A percentile compares a stretch with the other conserved stretches of the same genome.
Evolutionary conservation across 53 echinoderm and acorn worm species (phyloP).

Genomic region (Glandiceps talaboti): DNA sequence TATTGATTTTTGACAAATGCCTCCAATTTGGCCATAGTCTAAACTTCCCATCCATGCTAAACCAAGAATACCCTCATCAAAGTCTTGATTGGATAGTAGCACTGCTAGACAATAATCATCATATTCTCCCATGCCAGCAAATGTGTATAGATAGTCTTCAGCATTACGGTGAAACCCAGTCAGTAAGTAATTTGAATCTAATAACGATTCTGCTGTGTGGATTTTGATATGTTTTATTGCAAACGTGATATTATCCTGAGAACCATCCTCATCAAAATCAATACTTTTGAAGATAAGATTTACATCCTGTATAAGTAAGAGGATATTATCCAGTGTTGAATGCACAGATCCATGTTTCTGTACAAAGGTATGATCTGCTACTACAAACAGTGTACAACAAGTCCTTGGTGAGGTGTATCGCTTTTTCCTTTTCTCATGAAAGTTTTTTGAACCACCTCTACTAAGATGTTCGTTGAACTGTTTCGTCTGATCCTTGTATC

Average conservation of each 20-base stretch:
- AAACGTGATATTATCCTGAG: neutral
- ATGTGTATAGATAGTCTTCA: neutral
- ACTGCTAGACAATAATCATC: neutral
- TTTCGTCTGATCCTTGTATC: neutral
- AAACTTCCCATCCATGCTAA: neutral
- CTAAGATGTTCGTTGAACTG: too few relatives aligned
- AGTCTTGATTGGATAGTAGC: neutral
- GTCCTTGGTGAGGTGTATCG: neutral
- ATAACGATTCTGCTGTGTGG: neutral
- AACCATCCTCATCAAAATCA: neutral
- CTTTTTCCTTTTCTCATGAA: neutral
- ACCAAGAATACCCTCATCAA: neutral
- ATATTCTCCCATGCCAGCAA: neutral
- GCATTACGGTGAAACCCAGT: neutral
- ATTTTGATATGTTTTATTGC: neutral
- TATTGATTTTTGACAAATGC: neutral
- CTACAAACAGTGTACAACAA: neutral
- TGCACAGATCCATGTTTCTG: neutral
- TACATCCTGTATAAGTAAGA: neutral
- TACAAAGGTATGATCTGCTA: neutral
- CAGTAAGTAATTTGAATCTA: neutral
- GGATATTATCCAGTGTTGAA: neutral
- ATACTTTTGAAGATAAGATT: too few relatives aligned
- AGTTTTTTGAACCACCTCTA: too few relatives aligned
- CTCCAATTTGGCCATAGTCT: neutral